phyloP scores from a whole-genome alignment of 2,888 invertebrate species.

The Xylophagus ater region DNA sequence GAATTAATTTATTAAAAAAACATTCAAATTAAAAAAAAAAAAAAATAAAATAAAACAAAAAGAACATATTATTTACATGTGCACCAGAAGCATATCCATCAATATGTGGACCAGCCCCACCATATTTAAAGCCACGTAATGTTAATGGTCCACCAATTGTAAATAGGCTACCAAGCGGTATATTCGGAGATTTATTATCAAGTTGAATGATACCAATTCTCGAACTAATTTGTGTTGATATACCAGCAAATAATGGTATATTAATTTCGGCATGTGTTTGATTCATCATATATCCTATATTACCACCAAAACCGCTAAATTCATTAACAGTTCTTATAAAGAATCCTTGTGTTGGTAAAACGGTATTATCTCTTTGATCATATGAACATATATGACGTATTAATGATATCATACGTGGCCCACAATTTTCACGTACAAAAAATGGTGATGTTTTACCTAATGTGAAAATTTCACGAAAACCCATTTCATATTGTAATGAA shows the following conservation, averaged over 20 bases:
- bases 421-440: constrained; percentile 68
- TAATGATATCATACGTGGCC: constrained; percentile 82
- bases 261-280: constrained; percentile 64
- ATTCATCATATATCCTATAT: constrained; percentile 79
- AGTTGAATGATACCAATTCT: constrained; percentile 32
- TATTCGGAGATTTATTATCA: constrained; percentile 27
- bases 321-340: constrained; percentile 67
- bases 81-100: constrained; percentile 68
- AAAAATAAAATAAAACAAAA: constrained; percentile 37
- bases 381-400: constrained; percentile 66
- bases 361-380: constrained; percentile 67
- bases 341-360: constrained; percentile 68
- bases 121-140: constrained; percentile 74
- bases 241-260: constrained; percentile 45
- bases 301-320: constrained; percentile 77
- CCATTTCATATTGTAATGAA: constrained; percentile 77
- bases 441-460: constrained; percentile 67
- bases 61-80: constrained; percentile 28
- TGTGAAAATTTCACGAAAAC: constrained; percentile 67
- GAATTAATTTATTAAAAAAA: background rate
- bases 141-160: constrained; percentile 72
- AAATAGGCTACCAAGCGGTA: constrained; percentile 34
- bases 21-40: constrained; percentile 22
- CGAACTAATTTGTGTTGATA: constrained; percentile 35
- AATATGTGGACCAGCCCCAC: constrained; percentile 76